phyloP scores from a whole-genome alignment of 1,140 invertebrate genomes.

The Asbolus verrucosus region DNA sequence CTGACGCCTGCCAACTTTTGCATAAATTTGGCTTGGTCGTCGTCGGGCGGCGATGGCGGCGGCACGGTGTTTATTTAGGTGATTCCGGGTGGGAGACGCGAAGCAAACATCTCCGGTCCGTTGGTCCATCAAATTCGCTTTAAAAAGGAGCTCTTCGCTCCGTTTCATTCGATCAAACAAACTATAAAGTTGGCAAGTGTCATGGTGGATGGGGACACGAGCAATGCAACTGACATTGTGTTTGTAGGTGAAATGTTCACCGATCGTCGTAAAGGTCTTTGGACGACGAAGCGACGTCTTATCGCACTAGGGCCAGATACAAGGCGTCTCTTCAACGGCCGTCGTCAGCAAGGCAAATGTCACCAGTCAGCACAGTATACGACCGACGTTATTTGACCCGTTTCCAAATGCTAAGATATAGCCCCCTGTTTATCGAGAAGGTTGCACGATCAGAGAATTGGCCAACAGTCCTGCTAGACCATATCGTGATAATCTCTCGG shows the following conservation, averaged over 20 bases:
- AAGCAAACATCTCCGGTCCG: conserved; percentile 33
- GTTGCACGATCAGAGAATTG: conserved; percentile 41
- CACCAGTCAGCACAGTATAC: conserved; percentile 34
- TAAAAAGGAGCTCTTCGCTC: conserved; percentile 38
- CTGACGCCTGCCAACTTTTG: conserved; percentile 2
- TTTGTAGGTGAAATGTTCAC: conserved; percentile 37
- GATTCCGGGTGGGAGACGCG: conserved; percentile 11
- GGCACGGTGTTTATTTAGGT: conserved; percentile 33
- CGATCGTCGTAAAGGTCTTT: conserved; percentile 25
- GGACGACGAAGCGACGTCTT: conserved; percentile 20
- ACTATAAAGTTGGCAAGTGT: conserved; percentile 42
- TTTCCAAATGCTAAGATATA: conserved; percentile 37
- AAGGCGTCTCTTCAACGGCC: conserved; percentile 34
- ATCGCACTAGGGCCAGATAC: conserved; percentile 25
- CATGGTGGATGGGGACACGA: conserved; percentile 25
- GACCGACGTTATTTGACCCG: conserved; percentile 31
- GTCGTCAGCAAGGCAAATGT: conserved; percentile 38
- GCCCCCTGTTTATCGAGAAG: conserved; percentile 39
- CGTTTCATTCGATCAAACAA: conserved; percentile 46
- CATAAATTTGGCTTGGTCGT: conserved; percentile 13
- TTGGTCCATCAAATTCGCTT: conserved; percentile 39
- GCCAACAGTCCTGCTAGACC: background rate
- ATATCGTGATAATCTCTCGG: conserved; percentile 31
- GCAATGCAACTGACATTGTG: conserved; percentile 31
- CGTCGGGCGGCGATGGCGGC: conserved; percentile 5